These are phyloP conservation scores for Hirudinaria manillensis DNA, from an alignment of 2,888 invertebrate species.

Conservation along the genomic window DNA sequence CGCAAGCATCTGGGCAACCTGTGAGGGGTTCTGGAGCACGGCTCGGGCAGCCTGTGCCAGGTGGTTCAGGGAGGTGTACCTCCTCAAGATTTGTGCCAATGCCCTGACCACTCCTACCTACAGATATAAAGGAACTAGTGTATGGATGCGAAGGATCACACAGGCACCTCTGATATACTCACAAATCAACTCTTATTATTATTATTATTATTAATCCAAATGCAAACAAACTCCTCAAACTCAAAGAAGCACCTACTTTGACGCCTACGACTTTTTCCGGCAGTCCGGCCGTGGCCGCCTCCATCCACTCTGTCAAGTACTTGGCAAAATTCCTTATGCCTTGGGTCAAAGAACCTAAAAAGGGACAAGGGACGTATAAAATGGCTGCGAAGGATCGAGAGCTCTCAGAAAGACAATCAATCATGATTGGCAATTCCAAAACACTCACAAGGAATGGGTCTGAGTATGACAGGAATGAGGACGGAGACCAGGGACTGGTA, in stretches of 20 bases:
- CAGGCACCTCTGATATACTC: too few relatives aligned
- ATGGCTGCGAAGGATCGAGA: background rate
- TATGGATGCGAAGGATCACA: too few relatives aligned
- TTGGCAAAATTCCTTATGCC: slow-evolving; percentile 86
- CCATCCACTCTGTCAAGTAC: slow-evolving; percentile 78
- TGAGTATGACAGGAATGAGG: slow-evolving; percentile 88
- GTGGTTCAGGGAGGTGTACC: slow-evolving; percentile 95
- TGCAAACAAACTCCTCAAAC: background rate
- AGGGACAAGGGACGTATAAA: background rate
- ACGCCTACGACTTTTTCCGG: slow-evolving; percentile 74
- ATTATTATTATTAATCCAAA: background rate
- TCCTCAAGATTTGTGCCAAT: slow-evolving; percentile 85
- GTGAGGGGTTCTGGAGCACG: slow-evolving; percentile 85
- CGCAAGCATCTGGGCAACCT: slow-evolving; percentile 90
- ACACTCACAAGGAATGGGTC: slow-evolving; percentile 77
- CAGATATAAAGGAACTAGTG: slow-evolving; percentile 11
- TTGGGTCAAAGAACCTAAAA: slow-evolving; percentile 74
- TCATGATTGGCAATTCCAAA: background rate
- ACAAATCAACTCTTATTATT: too few relatives aligned
- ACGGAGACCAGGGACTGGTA: slow-evolving; percentile 93
- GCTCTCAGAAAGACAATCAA: background rate
- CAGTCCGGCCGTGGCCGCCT: slow-evolving; percentile 73
- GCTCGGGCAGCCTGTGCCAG: slow-evolving; percentile 90
- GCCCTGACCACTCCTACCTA: slow-evolving; percentile 73
- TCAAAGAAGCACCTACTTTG: slow-evolving; percentile 60